Base-by-base conservation (phyloP, 2,113 vertebrate genomes). In the Saccopteryx bilineata region DNA sequence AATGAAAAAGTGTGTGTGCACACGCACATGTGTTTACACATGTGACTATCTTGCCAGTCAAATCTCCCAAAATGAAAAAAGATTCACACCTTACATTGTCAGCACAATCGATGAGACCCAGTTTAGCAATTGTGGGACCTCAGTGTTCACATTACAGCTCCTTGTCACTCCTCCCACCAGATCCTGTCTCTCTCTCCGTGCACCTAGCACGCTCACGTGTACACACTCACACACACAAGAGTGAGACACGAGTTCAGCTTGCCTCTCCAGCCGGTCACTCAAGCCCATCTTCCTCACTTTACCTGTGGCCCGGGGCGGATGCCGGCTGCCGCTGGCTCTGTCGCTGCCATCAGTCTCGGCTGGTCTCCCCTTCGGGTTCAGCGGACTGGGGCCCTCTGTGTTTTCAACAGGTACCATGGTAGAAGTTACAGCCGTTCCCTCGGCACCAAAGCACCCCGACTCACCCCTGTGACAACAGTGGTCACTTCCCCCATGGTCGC, bases 401-500 rank as follows among this genome's bases (percentile, higher is more conserved):
- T 94, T 97, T 96, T 98, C 98, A 95, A 94, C 97, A 96, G 98
- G 97, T 97, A 58, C 95, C 98, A 98, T 98, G n/a, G 66, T 9
- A 63, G 93, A 61, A 84, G 95, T 94, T 50, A 93, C 68, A 91
- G 92, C 54, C 28, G 52, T 60, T 65, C 75, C 94, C 94, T 83
- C 7, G 75, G n/a, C 52, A n/a, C 52, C 12, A 21, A 2, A 76
- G 83, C 88, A 0, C 96, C 75, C 97, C 23, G 97, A 9, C 92
- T 80, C 46, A n/a, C 58, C 63, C 0, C 0, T 46, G 56, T 1
- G 18, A 54, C 39, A 3, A 61, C 0, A 1, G 71, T 5, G 93
- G 50, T 90, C 93, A 10, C 90, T 96, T 80, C 76, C 78, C 79
- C 98, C 98, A 98, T 98, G 96, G 97, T 95, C 95, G 96, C 96